These are phyloP conservation scores for Solea senegalensis DNA, from an alignment of 2,113 vertebrate species.

Conservation along the genomic window DNA sequence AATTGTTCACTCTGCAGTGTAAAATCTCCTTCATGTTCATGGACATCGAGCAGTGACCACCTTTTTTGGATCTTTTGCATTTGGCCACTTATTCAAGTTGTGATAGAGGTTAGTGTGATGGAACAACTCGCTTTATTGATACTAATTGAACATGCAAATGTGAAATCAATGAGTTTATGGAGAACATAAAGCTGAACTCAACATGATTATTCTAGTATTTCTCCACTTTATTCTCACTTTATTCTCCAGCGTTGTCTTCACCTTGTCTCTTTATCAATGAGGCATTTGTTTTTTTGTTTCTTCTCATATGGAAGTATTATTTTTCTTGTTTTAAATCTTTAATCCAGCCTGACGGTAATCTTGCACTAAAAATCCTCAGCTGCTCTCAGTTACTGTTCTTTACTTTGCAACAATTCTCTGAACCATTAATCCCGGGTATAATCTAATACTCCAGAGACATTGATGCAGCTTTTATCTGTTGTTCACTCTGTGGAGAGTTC, in stretches of 20 bases:
- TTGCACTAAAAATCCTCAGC: conserved; percentile 59
- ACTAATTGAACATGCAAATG: conserved; percentile 2
- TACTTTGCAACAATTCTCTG: conserved; percentile 66
- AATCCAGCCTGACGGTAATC: conserved; percentile 53
- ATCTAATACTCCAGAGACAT: conserved; percentile 56
- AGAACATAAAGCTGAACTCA: neutral
- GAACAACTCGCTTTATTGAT: neutral
- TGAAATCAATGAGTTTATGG: conserved; percentile 10
- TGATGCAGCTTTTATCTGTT: conserved; percentile 73
- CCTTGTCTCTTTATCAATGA: conserved; percentile 78
- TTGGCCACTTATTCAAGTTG: neutral
- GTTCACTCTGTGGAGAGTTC: conserved; percentile 47
- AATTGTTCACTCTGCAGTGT: too few species aligned
- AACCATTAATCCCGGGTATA: neutral
- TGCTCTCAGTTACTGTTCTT: conserved; percentile 76
- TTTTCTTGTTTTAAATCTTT: conserved; percentile 4
- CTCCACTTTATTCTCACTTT: conserved; percentile 41
- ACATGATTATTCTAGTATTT: too few species aligned
- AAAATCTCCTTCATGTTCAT: too few species aligned
- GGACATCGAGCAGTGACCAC: too few species aligned
- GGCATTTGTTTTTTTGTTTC: conserved; percentile 82
- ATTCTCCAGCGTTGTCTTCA: conserved; percentile 79
- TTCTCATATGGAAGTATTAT: conserved; percentile 66
- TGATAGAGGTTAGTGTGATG: conserved; percentile 1
- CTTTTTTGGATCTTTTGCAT: too few species aligned